These are phyloP conservation scores for Physella acuta DNA, from an alignment of 1,140 invertebrate species.

Conservation along the genomic window DNA sequence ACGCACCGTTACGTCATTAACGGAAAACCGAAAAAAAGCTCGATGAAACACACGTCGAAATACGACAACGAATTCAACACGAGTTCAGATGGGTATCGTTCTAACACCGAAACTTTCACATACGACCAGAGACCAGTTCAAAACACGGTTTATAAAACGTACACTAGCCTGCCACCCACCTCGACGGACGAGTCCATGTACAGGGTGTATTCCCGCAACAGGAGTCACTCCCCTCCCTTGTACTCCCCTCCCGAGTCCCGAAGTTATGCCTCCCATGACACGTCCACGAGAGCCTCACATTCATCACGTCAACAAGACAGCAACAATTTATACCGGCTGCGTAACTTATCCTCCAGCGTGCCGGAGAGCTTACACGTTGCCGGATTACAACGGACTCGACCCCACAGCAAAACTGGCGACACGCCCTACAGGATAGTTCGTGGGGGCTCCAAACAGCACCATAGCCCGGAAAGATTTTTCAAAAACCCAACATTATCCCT, in stretches of 20 bases:
- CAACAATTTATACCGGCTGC: background rate
- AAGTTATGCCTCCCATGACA: background rate
- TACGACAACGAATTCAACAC: background rate
- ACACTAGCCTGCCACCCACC: background rate
- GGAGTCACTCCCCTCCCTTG: background rate
- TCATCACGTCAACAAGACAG: background rate
- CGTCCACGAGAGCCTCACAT: background rate
- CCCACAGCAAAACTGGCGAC: background rate
- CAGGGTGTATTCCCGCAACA: background rate
- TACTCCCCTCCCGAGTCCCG: background rate
- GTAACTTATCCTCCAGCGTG: background rate
- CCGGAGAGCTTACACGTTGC: background rate
- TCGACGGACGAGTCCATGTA: background rate
- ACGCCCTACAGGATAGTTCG: background rate
- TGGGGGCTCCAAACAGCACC: background rate
- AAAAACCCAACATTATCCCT: conserved; percentile 17
- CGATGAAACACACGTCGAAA: conserved; percentile 10
- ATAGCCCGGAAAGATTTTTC: conserved; percentile 24
- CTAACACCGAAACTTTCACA: conserved; percentile 6
- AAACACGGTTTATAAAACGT: background rate
- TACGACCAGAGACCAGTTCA: background rate
- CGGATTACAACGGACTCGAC: no score
- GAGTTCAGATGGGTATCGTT: background rate
- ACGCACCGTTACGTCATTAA: conserved; percentile 3
- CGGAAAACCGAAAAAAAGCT: conserved; percentile 10